phyloP scores from a whole-genome alignment of 2,113 vertebrate species.

The Neogobius melanostomus region DNA sequence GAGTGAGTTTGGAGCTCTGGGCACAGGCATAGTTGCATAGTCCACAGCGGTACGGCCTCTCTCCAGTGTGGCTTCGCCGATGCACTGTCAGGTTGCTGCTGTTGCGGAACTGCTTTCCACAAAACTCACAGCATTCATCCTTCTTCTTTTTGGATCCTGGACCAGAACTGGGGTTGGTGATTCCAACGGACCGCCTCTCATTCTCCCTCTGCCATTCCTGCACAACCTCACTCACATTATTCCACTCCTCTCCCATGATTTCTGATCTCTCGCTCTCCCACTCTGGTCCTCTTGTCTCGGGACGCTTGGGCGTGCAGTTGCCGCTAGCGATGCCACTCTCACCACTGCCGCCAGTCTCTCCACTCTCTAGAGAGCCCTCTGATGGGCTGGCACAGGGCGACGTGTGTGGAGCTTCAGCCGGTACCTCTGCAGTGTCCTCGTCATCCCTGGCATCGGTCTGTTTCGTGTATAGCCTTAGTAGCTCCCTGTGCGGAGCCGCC shows the following conservation, averaged over 20 bases:
- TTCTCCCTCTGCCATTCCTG: conserved; percentile 74
- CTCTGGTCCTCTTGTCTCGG: conserved; percentile 65
- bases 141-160: conserved; percentile 59
- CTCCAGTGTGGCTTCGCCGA: conserved; percentile 85
- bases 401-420: conserved; percentile 83
- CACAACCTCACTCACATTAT: conserved; percentile 55
- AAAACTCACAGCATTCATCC: conserved; percentile 84
- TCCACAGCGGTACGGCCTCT: conserved; percentile 82
- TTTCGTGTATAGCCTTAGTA: conserved; percentile 43
- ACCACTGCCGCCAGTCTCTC: conserved; percentile 75
- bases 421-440: conserved; percentile 65
- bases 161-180: background rate
- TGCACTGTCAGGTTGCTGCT: conserved; percentile 90
- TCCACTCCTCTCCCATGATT: conserved; percentile 61
- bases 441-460: conserved; percentile 84
- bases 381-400: conserved; percentile 97
- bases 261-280: conserved; percentile 66
- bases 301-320: conserved; percentile 79
- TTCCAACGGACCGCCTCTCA: conserved; percentile 52
- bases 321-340: conserved; percentile 82
- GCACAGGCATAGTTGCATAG: conserved; percentile 86
- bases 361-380: conserved; percentile 95
- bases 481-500: conserved; percentile 58
- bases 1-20: conserved; percentile 87
- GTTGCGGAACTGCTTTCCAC: conserved; percentile 85